Evolutionary conservation across 2,113 vertebrate genomes (phyloP), one percentile per base, ranked within the genome.

Genomic region (Heptranchias perlo): DNA sequence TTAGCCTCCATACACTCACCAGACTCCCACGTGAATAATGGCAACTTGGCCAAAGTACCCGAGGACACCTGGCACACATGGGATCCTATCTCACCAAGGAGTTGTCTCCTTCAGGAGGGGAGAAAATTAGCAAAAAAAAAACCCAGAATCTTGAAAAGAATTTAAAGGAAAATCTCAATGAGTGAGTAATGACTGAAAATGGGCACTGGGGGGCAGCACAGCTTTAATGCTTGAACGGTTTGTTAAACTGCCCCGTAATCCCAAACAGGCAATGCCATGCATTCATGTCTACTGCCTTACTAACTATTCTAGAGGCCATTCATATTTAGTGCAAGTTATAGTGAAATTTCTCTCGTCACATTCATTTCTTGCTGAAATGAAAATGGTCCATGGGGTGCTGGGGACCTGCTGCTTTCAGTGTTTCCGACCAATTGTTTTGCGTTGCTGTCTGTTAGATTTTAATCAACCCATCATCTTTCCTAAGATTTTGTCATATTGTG

Each of bases 201-300:
- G 47, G 47, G 2, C 94, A 95, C 39, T 95, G 47, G 94, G 8
- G 94, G 94, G 94, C 94, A 95, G 94, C 47, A 95, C 35, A 69
- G 28, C n/a, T 69, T 95, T 95, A 95, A 52, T 52, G 5, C 23
- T 93, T 47, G 47, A 95, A 13, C 28, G 14, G 49, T 58, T 91
- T 89, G 28, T 89, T 89, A 49, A 94, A 47, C 23, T 28, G 14
- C 21, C 10, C 4, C 14, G 64, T 69, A 28, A 23, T 47, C n/a
- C 49, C 31, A 28, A 69, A 69, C 47, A 69, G 11, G 0, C 62
- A 67, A 62, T 94, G 16, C 52, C 28, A 58, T 91, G 11, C 28
- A 3, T 1, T 91, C 78, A 44, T 44, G 78, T 44, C 44, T 44
- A 82, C n/a, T 23, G 39, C 52, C 61, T 65, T 52, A 52, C 94